phyloP scores from a whole-genome alignment of 2,888 invertebrate genomes.

The Rhamnusium bicolor region DNA sequence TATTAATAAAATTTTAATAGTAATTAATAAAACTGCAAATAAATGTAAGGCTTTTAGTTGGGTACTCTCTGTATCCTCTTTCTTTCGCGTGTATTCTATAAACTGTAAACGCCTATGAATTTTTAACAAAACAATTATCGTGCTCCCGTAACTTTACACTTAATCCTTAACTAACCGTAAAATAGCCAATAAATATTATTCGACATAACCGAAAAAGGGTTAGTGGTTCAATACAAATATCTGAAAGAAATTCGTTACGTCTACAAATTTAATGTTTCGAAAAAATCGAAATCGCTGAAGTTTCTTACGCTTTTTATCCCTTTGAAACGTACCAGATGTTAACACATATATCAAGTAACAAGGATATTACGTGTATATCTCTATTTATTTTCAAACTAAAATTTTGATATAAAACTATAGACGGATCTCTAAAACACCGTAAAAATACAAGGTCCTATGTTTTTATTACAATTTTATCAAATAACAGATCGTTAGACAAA shows the following conservation, averaged over 20 bases:
- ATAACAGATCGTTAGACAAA: too few relatives aligned
- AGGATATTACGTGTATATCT: background rate
- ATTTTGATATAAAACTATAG: background rate
- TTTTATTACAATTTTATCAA: too few relatives aligned
- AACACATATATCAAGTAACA: slow-evolving; percentile 6
- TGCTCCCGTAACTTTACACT: slow-evolving; percentile 14
- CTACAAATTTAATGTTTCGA: slow-evolving; percentile 61
- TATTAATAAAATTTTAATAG: too few relatives aligned
- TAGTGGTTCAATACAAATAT: slow-evolving; percentile 56
- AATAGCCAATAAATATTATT: slow-evolving; percentile 57
- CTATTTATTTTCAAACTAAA: background rate
- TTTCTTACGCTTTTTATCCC: slow-evolving; percentile 44
- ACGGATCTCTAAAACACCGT: too few relatives aligned
- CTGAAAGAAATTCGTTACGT: slow-evolving; percentile 59
- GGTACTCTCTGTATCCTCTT: too few relatives aligned
- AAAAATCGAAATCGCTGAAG: slow-evolving; percentile 52
- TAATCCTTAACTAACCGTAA: slow-evolving; percentile 45
- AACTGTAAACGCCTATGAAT: slow-evolving; percentile 31
- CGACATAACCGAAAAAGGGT: slow-evolving; percentile 57
- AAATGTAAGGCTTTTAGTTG: too few relatives aligned
- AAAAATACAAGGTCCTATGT: too few relatives aligned
- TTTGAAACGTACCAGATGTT: slow-evolving; percentile 46
- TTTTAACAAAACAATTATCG: slow-evolving; percentile 37
- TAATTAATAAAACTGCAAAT: too few relatives aligned
- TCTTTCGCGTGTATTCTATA: background rate